Conservation (phyloP, 2,888 invertebrate genomes). For the Galerucella nymphaeae region DNA sequence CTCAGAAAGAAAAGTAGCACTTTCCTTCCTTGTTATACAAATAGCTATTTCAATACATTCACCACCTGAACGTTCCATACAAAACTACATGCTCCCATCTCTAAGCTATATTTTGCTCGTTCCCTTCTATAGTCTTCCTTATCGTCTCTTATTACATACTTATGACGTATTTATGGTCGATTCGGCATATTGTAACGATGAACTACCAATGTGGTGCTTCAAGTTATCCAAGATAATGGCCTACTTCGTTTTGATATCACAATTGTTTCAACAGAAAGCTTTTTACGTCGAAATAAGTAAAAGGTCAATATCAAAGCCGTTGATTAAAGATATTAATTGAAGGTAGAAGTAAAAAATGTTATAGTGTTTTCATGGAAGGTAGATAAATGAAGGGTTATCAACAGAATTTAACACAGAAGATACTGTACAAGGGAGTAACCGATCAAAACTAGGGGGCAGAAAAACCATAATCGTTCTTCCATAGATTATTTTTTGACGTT, state of each 20-base stretch:
- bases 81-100: slow-evolving; percentile 9
- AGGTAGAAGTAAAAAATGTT: not conserved
- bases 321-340: not conserved
- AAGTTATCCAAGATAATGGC: slow-evolving; percentile 11
- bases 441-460: too few relatives aligned
- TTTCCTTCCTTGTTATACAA: too few relatives aligned
- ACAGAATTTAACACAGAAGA: too few relatives aligned
- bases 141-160: slow-evolving; percentile 36
- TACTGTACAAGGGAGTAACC: too few relatives aligned
- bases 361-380: too few relatives aligned
- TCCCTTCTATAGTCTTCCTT: slow-evolving; percentile 21
- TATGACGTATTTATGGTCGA: slow-evolving; percentile 32
- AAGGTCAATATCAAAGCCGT: not conserved
- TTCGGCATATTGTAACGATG: slow-evolving; percentile 30
- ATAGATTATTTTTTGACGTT: too few relatives aligned
- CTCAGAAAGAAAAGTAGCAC: too few relatives aligned
- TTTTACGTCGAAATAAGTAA: not conserved
- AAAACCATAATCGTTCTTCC: too few relatives aligned
- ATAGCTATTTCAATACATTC: too few relatives aligned
- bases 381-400: too few relatives aligned
- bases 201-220: slow-evolving; percentile 14
- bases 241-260: slow-evolving; percentile 13
- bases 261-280: slow-evolving; percentile 3
- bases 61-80: not conserved
- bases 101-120: slow-evolving; percentile 1